Evolutionary conservation across 2,113 vertebrate genomes (phyloP), one percentile per base, ranked within the genome.

Genomic region (Microtus ochrogaster): DNA sequence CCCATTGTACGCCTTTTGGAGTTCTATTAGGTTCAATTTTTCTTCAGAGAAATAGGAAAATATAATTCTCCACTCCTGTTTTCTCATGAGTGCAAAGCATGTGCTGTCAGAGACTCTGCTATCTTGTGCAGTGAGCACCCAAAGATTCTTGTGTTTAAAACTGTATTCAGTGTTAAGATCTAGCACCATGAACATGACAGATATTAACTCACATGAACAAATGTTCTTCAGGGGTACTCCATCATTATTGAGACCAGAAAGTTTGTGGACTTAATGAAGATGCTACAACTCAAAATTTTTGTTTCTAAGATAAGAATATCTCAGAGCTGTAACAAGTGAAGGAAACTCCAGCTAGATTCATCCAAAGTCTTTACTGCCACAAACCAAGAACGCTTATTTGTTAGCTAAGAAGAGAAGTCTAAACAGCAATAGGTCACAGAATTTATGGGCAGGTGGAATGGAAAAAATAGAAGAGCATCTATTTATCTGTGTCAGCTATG

Each of bases 11-110:
- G 47, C 33, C 19, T 8, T n/a, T 74, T 39, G 36, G 36, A 68
- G 10, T 74, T 19, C 11, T 79, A 3, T 21, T 74, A 79, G 24
- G n/a, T 73, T 13, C 49, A 52, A 33, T 22, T 47, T 22, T 73
- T 66, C 92, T 95, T 88, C 70, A 58, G 21, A 72, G 7, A 76
- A 30, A 84, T 68, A 47, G 28, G 21, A 78, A 88, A 14, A 83
- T 68, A 5, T 66, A 39, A 66, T 14, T 89, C 26, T 44, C 49
- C 24, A 74, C 8, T 65, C 58, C 26, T 74, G 17, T 72, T 70
- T 9, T 74, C 5, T 95, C 65, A 33, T 26, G 9, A 65, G 72
- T 58, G 7, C 30, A 86, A 13, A 19, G 8, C 0, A 84, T 28
- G 66, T 70, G 30, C n/a, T 39, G 61, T 22, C n/a, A 91, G 28